A percentile compares a stretch with the other conserved stretches of the same genome.
phyloP scores from a whole-genome alignment of 2,888 invertebrate species.

The Himalopsyche kuldschensis region DNA sequence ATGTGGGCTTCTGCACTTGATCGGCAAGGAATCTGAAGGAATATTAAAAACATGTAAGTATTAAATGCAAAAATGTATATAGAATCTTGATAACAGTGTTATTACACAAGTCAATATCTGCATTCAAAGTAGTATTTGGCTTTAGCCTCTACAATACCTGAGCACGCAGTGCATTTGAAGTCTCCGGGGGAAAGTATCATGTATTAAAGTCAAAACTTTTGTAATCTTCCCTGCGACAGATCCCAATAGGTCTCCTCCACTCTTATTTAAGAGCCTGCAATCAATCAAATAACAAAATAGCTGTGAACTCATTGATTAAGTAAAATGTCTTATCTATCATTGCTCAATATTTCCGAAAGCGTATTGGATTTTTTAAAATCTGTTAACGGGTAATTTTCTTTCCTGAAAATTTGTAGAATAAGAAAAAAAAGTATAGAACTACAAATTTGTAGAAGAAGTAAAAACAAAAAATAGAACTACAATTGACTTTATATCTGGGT shows the following conservation, averaged over 20 bases:
- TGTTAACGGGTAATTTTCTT: neutral
- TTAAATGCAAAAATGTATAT: too few species aligned
- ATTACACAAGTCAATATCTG: too few species aligned
- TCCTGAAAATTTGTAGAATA: too few species aligned
- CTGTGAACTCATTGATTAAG: neutral
- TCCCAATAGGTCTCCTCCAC: constrained; percentile 87
- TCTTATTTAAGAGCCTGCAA: constrained; percentile 75
- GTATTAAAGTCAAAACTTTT: constrained; percentile 78
- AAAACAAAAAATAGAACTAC: neutral
- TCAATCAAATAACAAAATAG: neutral
- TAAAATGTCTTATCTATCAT: neutral
- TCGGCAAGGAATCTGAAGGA: constrained; percentile 78
- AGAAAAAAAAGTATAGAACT: too few species aligned
- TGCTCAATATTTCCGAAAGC: neutral
- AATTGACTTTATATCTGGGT: neutral
- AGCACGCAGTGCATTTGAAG: constrained; percentile 70
- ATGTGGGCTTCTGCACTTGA: constrained; percentile 89
- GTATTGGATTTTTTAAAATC: neutral
- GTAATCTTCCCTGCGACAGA: constrained; percentile 90
- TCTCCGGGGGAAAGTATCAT: constrained; percentile 69
- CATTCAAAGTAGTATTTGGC: too few species aligned
- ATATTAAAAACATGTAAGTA: too few species aligned
- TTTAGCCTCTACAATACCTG: constrained; percentile 54
- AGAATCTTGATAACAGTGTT: too few species aligned
- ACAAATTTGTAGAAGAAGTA: too few species aligned